Evolutionary conservation across 2,888 invertebrate species (phyloP).

Genomic region (Microplitis manilae): DNA sequence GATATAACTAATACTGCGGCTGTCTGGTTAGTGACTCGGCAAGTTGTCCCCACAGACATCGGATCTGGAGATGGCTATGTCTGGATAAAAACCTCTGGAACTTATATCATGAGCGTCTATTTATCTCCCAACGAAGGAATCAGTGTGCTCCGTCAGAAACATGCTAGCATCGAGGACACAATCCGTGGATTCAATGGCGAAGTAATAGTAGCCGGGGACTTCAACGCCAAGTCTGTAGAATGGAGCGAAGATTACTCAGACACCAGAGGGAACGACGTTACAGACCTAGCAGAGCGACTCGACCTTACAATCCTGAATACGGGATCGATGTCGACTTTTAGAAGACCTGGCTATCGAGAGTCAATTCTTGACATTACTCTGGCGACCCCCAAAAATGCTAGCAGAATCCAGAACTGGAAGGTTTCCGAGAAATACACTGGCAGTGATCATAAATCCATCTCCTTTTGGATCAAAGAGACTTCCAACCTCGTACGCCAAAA

Average conservation of each 20-base stretch:
- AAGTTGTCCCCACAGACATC: not conserved
- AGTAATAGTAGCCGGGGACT: constrained; percentile 1
- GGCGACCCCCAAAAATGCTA: too few species aligned
- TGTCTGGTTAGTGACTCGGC: constrained; percentile 34
- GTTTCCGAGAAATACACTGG: too few species aligned
- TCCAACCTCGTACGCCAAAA: too few species aligned
- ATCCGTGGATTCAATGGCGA: not conserved
- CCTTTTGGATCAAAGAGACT: too few species aligned
- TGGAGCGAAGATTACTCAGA: not conserved
- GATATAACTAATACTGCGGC: constrained; percentile 41
- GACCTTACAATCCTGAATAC: too few species aligned
- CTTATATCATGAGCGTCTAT: constrained; percentile 37
- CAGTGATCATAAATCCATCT: too few species aligned
- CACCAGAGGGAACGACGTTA: too few species aligned
- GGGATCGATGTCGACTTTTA: too few species aligned
- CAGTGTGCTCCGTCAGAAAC: constrained; percentile 35
- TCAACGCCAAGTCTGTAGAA: constrained; percentile 14
- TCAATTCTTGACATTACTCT: too few species aligned
- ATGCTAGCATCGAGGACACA: constrained; percentile 28
- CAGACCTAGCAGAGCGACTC: too few species aligned
- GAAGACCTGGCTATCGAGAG: too few species aligned
- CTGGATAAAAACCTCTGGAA: constrained; percentile 23
- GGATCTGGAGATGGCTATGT: constrained; percentile 37
- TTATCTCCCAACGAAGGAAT: constrained; percentile 45
- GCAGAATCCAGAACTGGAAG: too few species aligned